A percentile compares a stretch with the other conserved stretches of the same genome.
These are phyloP conservation scores for Nyleta sp. DNA, from an alignment of 2,888 invertebrate species.

Conservation along the genomic window DNA sequence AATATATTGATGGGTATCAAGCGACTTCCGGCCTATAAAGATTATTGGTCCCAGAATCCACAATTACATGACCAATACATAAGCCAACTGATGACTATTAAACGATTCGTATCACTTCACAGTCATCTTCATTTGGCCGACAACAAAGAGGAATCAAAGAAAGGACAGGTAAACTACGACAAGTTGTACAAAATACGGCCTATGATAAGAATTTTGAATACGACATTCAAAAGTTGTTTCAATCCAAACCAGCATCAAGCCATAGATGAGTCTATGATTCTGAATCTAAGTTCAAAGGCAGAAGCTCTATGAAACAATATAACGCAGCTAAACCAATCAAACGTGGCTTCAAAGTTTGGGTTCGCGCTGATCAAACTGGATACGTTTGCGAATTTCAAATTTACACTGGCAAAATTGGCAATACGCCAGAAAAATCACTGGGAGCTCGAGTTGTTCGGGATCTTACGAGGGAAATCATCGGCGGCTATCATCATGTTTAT, in stretches of 20 bases:
- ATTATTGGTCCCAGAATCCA: conserved; percentile 56
- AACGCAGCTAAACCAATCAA: conserved; percentile 43
- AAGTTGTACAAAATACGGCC: conserved; percentile 43
- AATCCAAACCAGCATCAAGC: conserved; percentile 33
- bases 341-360: conserved; percentile 44
- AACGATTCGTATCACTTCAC: conserved; percentile 8
- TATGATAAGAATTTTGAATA: conserved; percentile 15
- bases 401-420: conserved; percentile 70
- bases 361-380: conserved; percentile 36
- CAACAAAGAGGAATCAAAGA: conserved; percentile 14
- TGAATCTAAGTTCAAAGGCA: conserved; percentile 41
- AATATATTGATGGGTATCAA: conserved; percentile 45
- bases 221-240: conserved; percentile 19
- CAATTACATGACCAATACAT: conserved; percentile 54
- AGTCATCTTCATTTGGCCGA: conserved; percentile 15
- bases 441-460: conserved; percentile 69
- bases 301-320: conserved; percentile 38
- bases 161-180: conserved; percentile 1
- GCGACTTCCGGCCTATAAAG: conserved; percentile 38
- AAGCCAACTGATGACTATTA: conserved; percentile 10
- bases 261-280: conserved; percentile 48
- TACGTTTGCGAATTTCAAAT: conserved; percentile 68
- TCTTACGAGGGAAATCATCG: conserved; percentile 59
- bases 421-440: conserved; percentile 62
- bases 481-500: conserved; percentile 46